Conservation (phyloP, 2,113 vertebrate species). For the Aegithalos caudatus region DNA sequence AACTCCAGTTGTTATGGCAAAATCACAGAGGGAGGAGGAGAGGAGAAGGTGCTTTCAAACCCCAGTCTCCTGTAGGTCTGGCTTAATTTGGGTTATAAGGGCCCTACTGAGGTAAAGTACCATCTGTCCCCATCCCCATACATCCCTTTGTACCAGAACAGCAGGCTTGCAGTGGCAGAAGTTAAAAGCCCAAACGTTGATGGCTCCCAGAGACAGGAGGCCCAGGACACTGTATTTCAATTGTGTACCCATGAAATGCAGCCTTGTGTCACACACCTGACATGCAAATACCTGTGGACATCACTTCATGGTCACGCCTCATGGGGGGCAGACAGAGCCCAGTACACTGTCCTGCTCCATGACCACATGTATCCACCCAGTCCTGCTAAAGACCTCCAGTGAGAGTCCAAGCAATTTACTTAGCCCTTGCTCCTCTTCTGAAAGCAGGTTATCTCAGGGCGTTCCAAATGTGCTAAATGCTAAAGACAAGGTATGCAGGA, state of each 20-base stretch:
- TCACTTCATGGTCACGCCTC: not conserved
- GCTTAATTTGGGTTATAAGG: not conserved
- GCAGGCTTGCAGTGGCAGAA: not conserved
- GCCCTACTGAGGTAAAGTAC: constrained; percentile 15
- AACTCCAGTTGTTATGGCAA: not conserved
- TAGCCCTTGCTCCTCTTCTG: not conserved
- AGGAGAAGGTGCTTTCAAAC: not conserved
- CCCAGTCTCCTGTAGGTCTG: not conserved
- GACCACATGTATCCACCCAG: rapidly evolving
- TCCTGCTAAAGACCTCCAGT: rapidly evolving
- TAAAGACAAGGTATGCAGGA: not conserved
- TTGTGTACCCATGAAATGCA: rapidly evolving
- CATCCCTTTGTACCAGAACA: not conserved
- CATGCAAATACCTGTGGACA: rapidly evolving
- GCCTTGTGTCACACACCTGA: rapidly evolving
- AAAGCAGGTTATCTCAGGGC: not conserved
- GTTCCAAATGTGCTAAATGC: not conserved
- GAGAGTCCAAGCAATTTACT: not conserved
- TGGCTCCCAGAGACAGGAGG: not conserved
- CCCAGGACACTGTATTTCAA: rapidly evolving
- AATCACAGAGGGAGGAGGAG: not conserved
- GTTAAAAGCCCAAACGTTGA: not conserved
- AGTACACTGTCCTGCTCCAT: rapidly evolving
- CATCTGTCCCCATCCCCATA: not conserved
- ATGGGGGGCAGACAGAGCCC: not conserved